Evolutionary conservation across 2,888 invertebrate genomes (phyloP), one percentile per base, ranked within the genome.

Genomic region (Coleophora deauratella): DNA sequence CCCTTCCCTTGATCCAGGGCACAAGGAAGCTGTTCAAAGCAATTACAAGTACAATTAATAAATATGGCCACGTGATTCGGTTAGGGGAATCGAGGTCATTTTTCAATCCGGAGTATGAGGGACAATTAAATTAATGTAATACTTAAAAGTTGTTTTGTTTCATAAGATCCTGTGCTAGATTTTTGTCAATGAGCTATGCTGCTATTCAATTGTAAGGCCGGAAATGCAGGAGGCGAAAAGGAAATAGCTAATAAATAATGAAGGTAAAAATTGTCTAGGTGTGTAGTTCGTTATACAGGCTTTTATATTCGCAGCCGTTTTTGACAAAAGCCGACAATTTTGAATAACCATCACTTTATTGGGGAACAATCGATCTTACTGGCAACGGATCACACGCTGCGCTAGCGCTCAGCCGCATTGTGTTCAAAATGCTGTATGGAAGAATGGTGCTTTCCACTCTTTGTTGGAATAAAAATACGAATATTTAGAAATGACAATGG

Each of bases 361-460:
- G 66, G 69, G 70, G 67, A 73, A 79, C 78, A 82, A 81, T 82
- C 69, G 72, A 68, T 72, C 67, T 68, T 61, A 54, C 52, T 55
- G 60, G 66, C 59, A 57, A 59, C 55, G 72, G 75, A 71, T 74
- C 80, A 73, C 79, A 80, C 71, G 82, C 81, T 82, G 84, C 73
- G 84, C 76, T 72, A 66, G 72, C 81, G 79, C 73, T 21, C 21
- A 63, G 62, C 59, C 50, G 62, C 67, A 80, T 82, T 81, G 79
- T 81, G 55, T 66, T 68, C 66, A 42, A 68, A 70, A 78, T 42
- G 71, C 63, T 68, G 21, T 21, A 21, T 68, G 59, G 73, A 77
- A 82, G 79, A 82, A 82, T 76, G 72, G 67, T 72, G 64, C 72
- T 72, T 76, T 75, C 67, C 67, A 66, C 64, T 68, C 72, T 68